Evolutionary conservation across 2,113 vertebrate genomes (phyloP).

Genomic region (Gobius niger): DNA sequence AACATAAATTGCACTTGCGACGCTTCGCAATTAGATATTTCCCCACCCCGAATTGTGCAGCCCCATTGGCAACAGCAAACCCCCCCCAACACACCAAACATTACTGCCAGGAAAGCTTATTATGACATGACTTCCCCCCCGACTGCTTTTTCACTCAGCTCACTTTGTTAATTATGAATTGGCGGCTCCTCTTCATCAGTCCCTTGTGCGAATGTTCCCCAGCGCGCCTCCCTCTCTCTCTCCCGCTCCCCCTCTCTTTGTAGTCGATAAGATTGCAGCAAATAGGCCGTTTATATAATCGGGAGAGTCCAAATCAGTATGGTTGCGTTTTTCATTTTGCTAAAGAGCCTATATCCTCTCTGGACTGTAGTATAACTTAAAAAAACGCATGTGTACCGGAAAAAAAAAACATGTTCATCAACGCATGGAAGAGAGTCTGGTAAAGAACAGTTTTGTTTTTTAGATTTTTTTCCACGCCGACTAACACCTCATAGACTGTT

Average conservation of each 20-base stretch:
- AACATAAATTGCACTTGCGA: too few species aligned
- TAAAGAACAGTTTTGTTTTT: background rate
- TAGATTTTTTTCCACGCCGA: background rate
- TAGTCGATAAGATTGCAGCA: conserved; percentile 18
- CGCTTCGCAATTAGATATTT: too few species aligned
- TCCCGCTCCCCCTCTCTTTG: conserved; percentile 39
- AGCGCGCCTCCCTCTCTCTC: conserved; percentile 16
- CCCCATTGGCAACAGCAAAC: too few species aligned
- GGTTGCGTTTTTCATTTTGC: background rate
- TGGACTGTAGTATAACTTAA: too few species aligned
- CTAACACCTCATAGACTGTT: too few species aligned
- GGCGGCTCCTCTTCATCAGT: conserved; percentile 22
- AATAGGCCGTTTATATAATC: conserved; percentile 4
- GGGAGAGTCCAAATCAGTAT: background rate
- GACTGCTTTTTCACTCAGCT: conserved; percentile 19
- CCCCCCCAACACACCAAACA: background rate
- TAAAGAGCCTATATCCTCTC: background rate
- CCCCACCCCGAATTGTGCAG: too few species aligned
- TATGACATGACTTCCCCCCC: conserved; percentile 5
- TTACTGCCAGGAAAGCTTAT: conserved; percentile 19
- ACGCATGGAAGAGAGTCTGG: too few species aligned
- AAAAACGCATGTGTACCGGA: too few species aligned
- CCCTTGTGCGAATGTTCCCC: conserved; percentile 35
- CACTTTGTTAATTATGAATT: conserved; percentile 57
- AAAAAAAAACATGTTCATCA: too few species aligned